phyloP scores from a whole-genome alignment of 2,113 vertebrate genomes.

The Ciconia boyciana region DNA sequence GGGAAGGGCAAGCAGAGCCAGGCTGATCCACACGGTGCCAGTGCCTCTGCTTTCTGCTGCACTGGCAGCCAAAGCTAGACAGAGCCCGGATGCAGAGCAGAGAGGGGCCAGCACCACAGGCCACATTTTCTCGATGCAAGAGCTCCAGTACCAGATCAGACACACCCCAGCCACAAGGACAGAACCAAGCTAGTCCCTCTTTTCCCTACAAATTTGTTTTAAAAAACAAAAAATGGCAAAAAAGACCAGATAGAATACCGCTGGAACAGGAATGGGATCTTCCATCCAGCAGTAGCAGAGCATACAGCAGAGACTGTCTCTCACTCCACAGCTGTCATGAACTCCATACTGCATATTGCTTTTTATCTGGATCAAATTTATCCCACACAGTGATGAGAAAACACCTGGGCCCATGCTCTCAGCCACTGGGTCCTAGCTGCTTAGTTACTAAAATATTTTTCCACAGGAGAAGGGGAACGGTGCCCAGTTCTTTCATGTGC shows the following conservation, averaged over 20 bases:
- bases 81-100: neutral
- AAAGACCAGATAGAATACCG: neutral
- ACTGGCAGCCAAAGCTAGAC: neutral
- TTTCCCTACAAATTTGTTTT: neutral
- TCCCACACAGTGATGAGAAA: neutral
- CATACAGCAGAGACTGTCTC: neutral
- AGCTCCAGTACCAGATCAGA: neutral
- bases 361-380: neutral
- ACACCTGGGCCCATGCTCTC: neutral
- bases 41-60: neutral
- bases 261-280: neutral
- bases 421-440: neutral
- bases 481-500: neutral
- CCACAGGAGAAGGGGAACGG: neutral
- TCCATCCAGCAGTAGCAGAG: neutral
- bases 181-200: neutral
- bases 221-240: neutral
- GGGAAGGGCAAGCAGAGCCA: neutral
- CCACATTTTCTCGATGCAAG: neutral
- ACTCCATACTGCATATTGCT: neutral
- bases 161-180: neutral
- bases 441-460: neutral
- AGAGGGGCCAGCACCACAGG: neutral
- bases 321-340: neutral
- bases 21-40: neutral